Evolutionary conservation across 1,140 invertebrate species (phyloP).

Genomic region (Papilio dardanus): DNA sequence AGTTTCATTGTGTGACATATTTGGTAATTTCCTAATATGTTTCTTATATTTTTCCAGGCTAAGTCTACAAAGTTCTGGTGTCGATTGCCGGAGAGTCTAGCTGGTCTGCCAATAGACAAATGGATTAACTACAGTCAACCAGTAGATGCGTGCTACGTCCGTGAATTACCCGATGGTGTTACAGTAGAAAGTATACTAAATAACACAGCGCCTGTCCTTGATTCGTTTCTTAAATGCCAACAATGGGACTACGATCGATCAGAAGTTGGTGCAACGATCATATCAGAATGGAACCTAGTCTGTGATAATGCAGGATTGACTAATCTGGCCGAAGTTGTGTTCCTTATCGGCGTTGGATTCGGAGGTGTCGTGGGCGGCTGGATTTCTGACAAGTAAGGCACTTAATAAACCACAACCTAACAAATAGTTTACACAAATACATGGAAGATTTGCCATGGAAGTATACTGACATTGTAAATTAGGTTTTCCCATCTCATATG

Average conservation of each 20-base stretch:
- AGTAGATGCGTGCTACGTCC: constrained; percentile 77
- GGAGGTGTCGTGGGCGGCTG: constrained; percentile 88
- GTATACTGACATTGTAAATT: background rate
- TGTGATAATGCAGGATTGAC: constrained; percentile 85
- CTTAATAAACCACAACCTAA: constrained; percentile 14
- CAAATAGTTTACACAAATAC: constrained; percentile 1
- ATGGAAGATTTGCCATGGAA: background rate
- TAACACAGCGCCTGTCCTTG: constrained; percentile 58
- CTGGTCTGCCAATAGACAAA: constrained; percentile 72
- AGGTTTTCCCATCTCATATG: background rate
- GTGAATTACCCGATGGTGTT: constrained; percentile 53
- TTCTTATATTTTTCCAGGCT: constrained; percentile 75
- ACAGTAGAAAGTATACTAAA: constrained; percentile 71
- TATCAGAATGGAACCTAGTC: constrained; percentile 86
- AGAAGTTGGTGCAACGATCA: constrained; percentile 84
- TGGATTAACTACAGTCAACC: constrained; percentile 86
- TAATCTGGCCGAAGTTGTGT: constrained; percentile 87
- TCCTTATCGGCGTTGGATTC: constrained; percentile 86
- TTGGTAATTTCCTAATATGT: background rate
- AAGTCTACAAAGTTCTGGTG: constrained; percentile 86
- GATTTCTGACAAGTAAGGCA: constrained; percentile 85
- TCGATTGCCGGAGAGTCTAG: constrained; percentile 80
- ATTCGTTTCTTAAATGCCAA: constrained; percentile 80
- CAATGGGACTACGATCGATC: constrained; percentile 87
- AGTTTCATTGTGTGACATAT: background rate